Base-by-base conservation (phyloP, 2,888 invertebrate species). In the Cacoxenus indagator region DNA sequence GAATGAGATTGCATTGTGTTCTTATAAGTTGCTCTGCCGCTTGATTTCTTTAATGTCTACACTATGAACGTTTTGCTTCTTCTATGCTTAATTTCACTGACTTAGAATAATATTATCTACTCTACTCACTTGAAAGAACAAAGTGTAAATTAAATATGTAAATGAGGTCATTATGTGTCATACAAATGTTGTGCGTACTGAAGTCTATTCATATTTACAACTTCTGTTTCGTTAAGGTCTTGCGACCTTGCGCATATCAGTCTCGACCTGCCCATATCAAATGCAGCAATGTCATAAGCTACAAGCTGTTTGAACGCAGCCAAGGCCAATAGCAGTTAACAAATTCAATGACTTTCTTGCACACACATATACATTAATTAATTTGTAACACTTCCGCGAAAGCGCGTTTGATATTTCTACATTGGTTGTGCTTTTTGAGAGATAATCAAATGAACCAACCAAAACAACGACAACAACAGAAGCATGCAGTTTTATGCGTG, bases 271-370 rank as follows among this genome's bases (percentile, higher is more conserved):
- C 29, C 27, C 29, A 6, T 54, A 14, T 11, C 11, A 9, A 1
- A 5, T 48, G n/a, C 8, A 5, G n/a, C 48, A 48, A 48, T 48
- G 48, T n/a, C 48, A 48, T n/a, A 2, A 48, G 48, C 19, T 1
- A 19, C 48, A 48, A 48, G 48, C n/a, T 65, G 71, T 73, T 75
- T 78, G 70, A 72, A 69, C 77, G 27, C 67, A 70, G 69, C 54
- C 78, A 81, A 78, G 81, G 78, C 71, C 71, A 37, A 11, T 19
- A 55, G 19, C 31, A 55, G 8, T 54, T 51, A 2, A 37, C 37
- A 37, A 37, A 37, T 37, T 37, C 72, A 64, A 54, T 59, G 26
- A 69, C 59, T 69, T 68, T 61, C 26, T 54, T 24, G 64, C 17
- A 68, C 24, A 17, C 22, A 27, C 46, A 61, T 17, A 54, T 27